A percentile compares a stretch with the other conserved stretches of the same genome.
These are phyloP conservation scores for Tylochromis polylepis DNA, from an alignment of 2,113 vertebrate species.

Conservation along the genomic window DNA sequence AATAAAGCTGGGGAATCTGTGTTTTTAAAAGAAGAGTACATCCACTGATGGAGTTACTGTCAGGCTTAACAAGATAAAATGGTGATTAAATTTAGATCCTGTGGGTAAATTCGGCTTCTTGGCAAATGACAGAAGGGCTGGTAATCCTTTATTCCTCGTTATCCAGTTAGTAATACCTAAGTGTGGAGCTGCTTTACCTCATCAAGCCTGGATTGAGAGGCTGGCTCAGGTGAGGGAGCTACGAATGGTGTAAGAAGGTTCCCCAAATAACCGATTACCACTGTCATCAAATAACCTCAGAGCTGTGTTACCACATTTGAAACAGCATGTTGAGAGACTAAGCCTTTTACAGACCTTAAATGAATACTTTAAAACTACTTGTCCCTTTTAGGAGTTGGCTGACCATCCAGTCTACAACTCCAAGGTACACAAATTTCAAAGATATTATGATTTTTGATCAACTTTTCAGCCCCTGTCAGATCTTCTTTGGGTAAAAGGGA, in stretches of 20 bases:
- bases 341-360: neutral
- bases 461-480: neutral
- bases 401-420: neutral
- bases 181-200: conserved; percentile 49
- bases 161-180: conserved; percentile 55
- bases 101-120: neutral
- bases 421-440: neutral
- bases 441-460: neutral
- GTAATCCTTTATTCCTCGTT: conserved; percentile 23
- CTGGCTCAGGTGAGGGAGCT: conserved; percentile 10
- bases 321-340: neutral
- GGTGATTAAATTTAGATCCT: neutral
- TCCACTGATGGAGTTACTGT: neutral
- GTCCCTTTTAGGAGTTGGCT: neutral
- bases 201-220: conserved; percentile 15
- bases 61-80: neutral
- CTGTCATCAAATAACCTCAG: neutral
- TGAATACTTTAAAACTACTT: neutral
- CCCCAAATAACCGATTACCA: neutral
- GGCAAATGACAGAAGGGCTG: conserved; percentile 12
- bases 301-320: neutral
- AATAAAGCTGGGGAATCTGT: neutral
- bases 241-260: neutral
- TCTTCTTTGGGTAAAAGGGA: neutral
- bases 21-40: neutral